phyloP scores from a whole-genome alignment of 2,113 vertebrate genomes.

The Megatriorchis doriae region DNA sequence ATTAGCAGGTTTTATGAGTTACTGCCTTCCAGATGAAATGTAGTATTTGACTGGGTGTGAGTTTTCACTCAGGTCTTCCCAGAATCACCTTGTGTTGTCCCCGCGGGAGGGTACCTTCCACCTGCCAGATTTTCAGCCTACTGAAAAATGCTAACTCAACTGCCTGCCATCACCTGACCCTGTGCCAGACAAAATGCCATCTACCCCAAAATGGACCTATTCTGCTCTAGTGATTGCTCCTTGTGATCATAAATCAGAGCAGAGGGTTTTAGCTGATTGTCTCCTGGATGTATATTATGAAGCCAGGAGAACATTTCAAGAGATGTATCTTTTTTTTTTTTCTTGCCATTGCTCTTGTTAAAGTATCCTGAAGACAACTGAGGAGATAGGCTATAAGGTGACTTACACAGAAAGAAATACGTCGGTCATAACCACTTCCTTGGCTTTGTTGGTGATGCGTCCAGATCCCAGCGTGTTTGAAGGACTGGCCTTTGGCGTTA shows the following conservation, averaged over 20 bases:
- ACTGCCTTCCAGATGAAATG: neutral
- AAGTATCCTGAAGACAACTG: slow-evolving; percentile 81
- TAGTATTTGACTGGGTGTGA: neutral
- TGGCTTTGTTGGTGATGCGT: slow-evolving; percentile 75
- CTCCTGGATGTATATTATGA: neutral
- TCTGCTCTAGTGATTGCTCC: neutral
- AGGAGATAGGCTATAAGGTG: slow-evolving; percentile 78
- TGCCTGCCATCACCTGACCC: neutral
- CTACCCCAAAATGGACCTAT: neutral
- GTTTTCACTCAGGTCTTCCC: neutral
- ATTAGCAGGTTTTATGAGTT: neutral
- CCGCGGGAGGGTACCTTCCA: neutral
- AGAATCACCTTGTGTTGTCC: neutral
- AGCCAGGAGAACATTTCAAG: neutral
- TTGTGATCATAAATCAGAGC: neutral
- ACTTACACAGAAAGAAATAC: slow-evolving; percentile 63
- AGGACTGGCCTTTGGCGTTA: slow-evolving; percentile 80
- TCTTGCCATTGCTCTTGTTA: neutral
- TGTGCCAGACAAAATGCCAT: neutral
- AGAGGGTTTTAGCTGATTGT: neutral
- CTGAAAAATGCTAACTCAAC: neutral
- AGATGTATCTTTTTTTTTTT: neutral
- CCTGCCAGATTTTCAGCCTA: neutral
- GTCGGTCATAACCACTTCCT: slow-evolving; percentile 53
- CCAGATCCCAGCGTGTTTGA: slow-evolving; percentile 69